Percentiles rank a stretch among this genome's conserved stretches.
These are phyloP conservation scores for Stenoptilia bipunctidactyla DNA, from an alignment of 2,888 invertebrate species.

Conservation along the genomic window DNA sequence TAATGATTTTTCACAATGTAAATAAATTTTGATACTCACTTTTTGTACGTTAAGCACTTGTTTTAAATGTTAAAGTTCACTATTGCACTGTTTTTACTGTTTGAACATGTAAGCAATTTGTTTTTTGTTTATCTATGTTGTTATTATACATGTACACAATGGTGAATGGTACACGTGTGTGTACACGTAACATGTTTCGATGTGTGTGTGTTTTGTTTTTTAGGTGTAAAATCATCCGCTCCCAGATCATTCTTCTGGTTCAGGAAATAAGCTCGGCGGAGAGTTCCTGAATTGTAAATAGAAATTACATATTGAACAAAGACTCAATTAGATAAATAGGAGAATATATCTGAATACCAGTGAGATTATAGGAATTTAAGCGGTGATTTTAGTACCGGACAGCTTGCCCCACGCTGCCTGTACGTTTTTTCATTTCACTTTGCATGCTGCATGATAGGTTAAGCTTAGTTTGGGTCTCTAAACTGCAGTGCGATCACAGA, in stretches of 20 bases:
- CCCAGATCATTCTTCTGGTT: slow-evolving; percentile 71
- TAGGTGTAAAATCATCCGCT: slow-evolving; percentile 70
- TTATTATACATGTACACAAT: background rate
- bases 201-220: slow-evolving; percentile 60
- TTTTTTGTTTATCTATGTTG: background rate
- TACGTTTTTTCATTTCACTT: slow-evolving; percentile 57
- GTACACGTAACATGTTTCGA: slow-evolving; percentile 29
- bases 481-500: no score
- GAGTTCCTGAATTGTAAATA: slow-evolving; percentile 66
- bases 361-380: slow-evolving; percentile 64
- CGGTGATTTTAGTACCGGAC: slow-evolving; percentile 67
- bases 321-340: slow-evolving; percentile 66
- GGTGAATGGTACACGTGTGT: background rate
- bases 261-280: slow-evolving; percentile 62
- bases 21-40: no score
- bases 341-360: slow-evolving; percentile 62
- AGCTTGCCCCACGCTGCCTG: slow-evolving; percentile 54
- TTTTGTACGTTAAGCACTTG: no score
- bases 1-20: no score
- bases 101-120: background rate
- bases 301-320: slow-evolving; percentile 60
- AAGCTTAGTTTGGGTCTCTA: slow-evolving; percentile 5
- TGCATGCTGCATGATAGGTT: slow-evolving; percentile 32
- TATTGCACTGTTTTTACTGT: background rate
- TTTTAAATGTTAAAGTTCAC: background rate